Base-by-base conservation (phyloP, 2,113 vertebrate genomes). In the Pelecanoides urinatrix region DNA sequence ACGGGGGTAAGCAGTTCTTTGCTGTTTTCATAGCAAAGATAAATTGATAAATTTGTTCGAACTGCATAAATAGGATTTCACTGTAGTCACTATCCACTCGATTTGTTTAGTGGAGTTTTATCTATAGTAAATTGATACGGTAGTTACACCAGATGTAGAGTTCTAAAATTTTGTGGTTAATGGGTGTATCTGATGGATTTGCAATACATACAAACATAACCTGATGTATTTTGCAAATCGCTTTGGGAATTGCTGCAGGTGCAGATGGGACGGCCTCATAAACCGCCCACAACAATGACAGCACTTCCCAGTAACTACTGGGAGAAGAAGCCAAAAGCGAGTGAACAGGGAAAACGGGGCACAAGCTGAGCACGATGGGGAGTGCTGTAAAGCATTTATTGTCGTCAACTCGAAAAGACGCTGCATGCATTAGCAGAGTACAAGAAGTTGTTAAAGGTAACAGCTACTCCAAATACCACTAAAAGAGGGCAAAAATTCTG, bases 221-320 rank as follows among this genome's bases (percentile, higher is more conserved):
- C 44, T 52, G 44, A 19, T 52, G 63, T 11, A 2, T 75, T 78
- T 56, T 67, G 71, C 27, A 58, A 5, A 14, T 30, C 0, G 1
- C 17, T 70, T n/a, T 50, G 40, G 49, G 58, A 87, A 36, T 7
- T 26, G 78, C 45, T 63, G 59, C 0, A 0, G 20, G 34, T 29
- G 38, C 2, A 1, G 52, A 21, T 36, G 44, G 26, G 32, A 6
- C 6, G 6, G 79, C n/a, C 40, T 61, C 19, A 3, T 13, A 5
- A 40, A 18, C 25, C 25, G 32, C 55, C 50, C 0, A 0, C 38
- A 11, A 1, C 59, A 9, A 0, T 7, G 42, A 10, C 3, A 1
- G 10, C 4, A 13, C 34, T 59, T 44, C 83, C 38, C 56, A 9
- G 32, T 23, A 32, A 29, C 71, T 36, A 10, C 19, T 2, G 7